Evolutionary conservation across 1,140 invertebrate species (phyloP).

Genomic region (Heliothis subflexa): DNA sequence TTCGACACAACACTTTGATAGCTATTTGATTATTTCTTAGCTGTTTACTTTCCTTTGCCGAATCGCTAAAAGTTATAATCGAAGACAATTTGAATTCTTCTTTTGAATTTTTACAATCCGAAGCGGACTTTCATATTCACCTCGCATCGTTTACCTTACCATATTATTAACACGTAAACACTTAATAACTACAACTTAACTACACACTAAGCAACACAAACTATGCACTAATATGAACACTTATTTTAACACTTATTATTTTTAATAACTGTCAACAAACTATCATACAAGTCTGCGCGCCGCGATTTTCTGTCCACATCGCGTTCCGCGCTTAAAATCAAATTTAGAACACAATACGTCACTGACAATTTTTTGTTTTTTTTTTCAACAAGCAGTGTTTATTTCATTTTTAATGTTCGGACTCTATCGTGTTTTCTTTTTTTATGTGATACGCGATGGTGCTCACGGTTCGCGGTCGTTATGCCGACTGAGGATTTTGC

Average conservation of each 20-base stretch:
- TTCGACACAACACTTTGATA: conserved; percentile 9
- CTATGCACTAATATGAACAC: conserved; percentile 30
- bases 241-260: conserved; percentile 35
- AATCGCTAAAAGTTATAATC: conserved; percentile 4
- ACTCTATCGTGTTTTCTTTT: conserved; percentile 37
- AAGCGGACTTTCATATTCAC: conserved; percentile 28
- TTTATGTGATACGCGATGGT: conserved; percentile 55
- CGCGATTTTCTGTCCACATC: conserved; percentile 43
- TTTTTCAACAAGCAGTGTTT: conserved; percentile 46
- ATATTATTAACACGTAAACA: conserved; percentile 34
- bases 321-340: conserved; percentile 49
- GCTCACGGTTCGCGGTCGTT: conserved; percentile 66
- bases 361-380: conserved; percentile 46
- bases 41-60: conserved; percentile 15
- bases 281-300: conserved; percentile 13
- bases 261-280: conserved; percentile 36
- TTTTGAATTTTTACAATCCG: not conserved
- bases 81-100: not conserved
- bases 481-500: conserved; percentile 71
- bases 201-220: conserved; percentile 26
- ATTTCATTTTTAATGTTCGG: conserved; percentile 45
- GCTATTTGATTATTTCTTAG: conserved; percentile 22
- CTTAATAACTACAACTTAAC: conserved; percentile 10
- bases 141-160: conserved; percentile 46
- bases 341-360: conserved; percentile 52